These are phyloP conservation scores for Dolichallabes microphthalmus DNA, from an alignment of 2,113 vertebrate species.

Conservation along the genomic window DNA sequence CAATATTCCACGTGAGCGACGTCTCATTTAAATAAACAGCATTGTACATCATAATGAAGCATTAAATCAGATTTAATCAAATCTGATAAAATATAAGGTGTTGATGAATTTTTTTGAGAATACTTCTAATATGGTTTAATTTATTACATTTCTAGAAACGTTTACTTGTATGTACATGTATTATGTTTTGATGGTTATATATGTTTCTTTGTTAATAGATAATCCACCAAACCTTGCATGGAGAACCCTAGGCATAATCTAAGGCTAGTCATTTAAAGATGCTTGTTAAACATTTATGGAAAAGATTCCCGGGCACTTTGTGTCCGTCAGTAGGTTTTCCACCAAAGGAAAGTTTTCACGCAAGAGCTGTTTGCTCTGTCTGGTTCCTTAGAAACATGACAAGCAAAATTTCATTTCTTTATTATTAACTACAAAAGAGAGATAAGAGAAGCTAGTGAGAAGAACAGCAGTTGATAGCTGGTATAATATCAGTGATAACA, in stretches of 20 bases:
- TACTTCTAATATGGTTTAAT: neutral
- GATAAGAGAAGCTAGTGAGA: neutral
- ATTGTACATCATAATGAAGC: neutral
- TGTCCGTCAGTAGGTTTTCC: neutral
- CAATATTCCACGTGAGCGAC: constrained; percentile 69
- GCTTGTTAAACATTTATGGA: neutral
- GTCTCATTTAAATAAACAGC: neutral
- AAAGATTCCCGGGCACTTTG: neutral
- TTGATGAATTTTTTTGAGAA: neutral
- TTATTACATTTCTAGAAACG: too few species aligned
- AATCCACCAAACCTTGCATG: neutral
- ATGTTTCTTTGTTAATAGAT: neutral
- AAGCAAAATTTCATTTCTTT: neutral
- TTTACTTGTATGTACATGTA: too few species aligned
- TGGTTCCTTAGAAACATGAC: neutral
- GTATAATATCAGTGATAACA: neutral
- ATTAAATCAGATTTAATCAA: neutral
- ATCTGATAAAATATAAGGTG: neutral
- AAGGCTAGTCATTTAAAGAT: neutral
- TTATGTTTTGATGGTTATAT: too few species aligned
- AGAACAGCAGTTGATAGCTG: neutral
- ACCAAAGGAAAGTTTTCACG: neutral
- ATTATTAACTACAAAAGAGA: neutral
- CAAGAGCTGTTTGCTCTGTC: neutral
- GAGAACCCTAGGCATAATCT: neutral